These are phyloP conservation scores for Athene cunicularia DNA, from an alignment of 2,113 vertebrate species.

Conservation along the genomic window DNA sequence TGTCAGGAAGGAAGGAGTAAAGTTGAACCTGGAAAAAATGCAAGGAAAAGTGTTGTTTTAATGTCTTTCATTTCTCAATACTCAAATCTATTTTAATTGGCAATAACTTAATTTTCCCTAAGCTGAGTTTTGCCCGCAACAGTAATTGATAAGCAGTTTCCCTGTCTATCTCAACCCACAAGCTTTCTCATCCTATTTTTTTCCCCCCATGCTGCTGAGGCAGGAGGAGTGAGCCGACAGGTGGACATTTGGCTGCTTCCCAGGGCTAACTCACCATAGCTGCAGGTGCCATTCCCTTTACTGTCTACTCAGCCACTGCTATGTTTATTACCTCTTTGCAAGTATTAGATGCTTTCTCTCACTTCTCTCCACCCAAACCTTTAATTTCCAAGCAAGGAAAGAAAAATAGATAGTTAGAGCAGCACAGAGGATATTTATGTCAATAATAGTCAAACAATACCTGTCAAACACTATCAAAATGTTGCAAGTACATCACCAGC, in stretches of 20 bases:
- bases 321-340: not conserved
- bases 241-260: not conserved
- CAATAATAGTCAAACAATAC: not conserved
- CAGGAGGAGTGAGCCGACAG: not conserved
- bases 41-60: not conserved
- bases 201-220: not conserved
- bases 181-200: not conserved
- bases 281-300: not conserved
- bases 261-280: not conserved
- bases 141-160: not conserved
- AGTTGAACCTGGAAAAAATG: not conserved
- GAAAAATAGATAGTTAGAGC: not conserved
- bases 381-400: not conserved
- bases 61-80: not conserved
- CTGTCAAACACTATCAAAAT: not conserved
- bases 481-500: not conserved
- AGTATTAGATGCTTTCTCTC: not conserved
- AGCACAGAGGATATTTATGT: not conserved
- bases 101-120: not conserved
- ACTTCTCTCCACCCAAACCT: not conserved
- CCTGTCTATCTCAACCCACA: not conserved
- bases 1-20: not conserved
- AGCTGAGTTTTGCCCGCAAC: not conserved
- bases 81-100: not conserved
- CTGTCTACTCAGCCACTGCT: not conserved